phyloP scores from a whole-genome alignment of 2,113 vertebrate genomes.

The Brachyistius frenatus region DNA sequence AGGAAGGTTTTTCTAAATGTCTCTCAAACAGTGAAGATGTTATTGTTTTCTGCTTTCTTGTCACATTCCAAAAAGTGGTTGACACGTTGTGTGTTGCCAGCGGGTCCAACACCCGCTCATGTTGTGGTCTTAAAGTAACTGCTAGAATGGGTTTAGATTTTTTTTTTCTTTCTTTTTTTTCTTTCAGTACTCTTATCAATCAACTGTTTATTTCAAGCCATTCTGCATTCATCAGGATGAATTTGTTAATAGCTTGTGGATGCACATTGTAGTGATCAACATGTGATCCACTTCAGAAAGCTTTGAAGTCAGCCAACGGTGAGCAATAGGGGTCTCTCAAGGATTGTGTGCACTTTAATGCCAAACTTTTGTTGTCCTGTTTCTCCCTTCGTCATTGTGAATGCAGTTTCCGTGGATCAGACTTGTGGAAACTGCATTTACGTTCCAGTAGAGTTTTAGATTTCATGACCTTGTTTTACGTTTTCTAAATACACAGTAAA shows the following conservation, averaged over 20 bases:
- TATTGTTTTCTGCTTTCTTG: neutral
- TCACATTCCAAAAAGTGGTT: slow-evolving; percentile 4
- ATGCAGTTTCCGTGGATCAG: too few relatives aligned
- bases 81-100: neutral
- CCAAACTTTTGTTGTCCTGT: neutral
- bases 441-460: neutral
- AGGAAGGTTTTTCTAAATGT: neutral
- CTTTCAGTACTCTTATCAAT: neutral
- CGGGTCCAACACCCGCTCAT: neutral
- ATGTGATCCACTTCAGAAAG: neutral
- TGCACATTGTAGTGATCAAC: neutral
- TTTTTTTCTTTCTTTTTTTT: neutral
- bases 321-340: neutral
- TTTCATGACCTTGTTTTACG: neutral
- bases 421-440: too few relatives aligned
- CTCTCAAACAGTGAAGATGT: neutral
- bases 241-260: neutral
- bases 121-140: neutral
- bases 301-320: neutral
- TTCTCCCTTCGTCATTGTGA: too few relatives aligned
- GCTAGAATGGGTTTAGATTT: neutral
- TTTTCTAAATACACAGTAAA: too few relatives aligned
- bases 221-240: neutral
- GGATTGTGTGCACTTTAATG: slow-evolving; percentile 23
- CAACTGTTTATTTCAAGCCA: too few relatives aligned